Evolutionary conservation across 92 coral and sea anemone species (phyloP).

Genomic region (Pocillopora meandrina): DNA sequence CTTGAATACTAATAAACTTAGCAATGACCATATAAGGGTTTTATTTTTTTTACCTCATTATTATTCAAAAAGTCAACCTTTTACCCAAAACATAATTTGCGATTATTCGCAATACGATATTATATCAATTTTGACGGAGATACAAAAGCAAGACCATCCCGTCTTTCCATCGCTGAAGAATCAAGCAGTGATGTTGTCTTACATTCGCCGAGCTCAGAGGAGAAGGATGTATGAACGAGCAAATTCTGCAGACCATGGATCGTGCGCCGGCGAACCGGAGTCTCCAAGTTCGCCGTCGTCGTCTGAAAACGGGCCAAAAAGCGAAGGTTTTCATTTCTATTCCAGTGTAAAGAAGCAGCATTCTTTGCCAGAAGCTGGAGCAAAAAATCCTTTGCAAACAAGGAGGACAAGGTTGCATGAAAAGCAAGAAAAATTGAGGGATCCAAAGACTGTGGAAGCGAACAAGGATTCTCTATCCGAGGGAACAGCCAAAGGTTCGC

Average conservation of each 20-base stretch:
- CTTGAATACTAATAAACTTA: not conserved
- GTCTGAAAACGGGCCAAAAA: constrained; percentile 55
- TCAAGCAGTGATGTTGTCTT: constrained; percentile 47
- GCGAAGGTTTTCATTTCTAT: constrained; percentile 72
- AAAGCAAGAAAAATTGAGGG: constrained; percentile 14
- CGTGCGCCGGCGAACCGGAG: constrained; percentile 19
- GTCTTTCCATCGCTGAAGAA: not conserved
- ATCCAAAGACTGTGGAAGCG: not conserved
- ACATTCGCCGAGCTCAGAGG: constrained; percentile 63
- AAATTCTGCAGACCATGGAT: constrained; percentile 41
- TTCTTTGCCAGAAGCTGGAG: constrained; percentile 39
- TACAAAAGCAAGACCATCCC: not conserved
- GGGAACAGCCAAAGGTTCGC: not conserved
- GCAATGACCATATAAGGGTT: constrained; percentile 28
- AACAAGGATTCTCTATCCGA: not conserved
- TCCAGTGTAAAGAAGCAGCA: constrained; percentile 43
- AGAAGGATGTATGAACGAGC: constrained; percentile 65
- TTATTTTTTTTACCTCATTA: not conserved
- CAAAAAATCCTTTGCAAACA: constrained; percentile 4
- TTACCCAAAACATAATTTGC: not conserved
- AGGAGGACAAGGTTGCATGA: not conserved
- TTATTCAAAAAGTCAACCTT: constrained; percentile 26
- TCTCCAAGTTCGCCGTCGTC: constrained; percentile 53
- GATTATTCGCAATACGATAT: not conserved
- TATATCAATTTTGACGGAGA: not conserved